A percentile compares a stretch with the other conserved stretches of the same genome.
phyloP scores from a whole-genome alignment of 2,797 vertebrate genomes.

The Protosalanx chinensis region DNA sequence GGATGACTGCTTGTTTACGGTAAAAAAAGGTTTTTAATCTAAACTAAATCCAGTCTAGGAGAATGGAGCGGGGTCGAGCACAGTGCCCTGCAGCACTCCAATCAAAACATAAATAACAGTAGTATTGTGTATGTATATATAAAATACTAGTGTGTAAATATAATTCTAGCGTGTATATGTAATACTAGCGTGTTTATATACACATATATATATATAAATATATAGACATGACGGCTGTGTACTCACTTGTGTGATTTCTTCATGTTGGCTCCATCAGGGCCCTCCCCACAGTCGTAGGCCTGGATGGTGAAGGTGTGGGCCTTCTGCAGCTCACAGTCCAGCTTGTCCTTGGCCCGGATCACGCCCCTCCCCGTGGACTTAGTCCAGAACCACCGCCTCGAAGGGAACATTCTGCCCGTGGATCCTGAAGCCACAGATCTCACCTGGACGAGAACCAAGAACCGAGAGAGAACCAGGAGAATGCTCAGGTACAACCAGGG shows the following conservation, averaged over 20 bases:
- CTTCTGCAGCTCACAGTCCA: conserved; percentile 97
- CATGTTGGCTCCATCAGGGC: conserved; percentile 84
- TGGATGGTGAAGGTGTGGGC: conserved; percentile 96
- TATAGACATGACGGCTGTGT: not conserved
- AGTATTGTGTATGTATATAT: no score
- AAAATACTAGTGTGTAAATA: no score
- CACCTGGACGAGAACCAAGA: conserved; percentile 77
- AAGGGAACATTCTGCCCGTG: conserved; percentile 96
- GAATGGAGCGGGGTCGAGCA: no score
- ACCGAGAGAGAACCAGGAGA: not conserved
- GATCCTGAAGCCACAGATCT: conserved; percentile 98
- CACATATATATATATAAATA: no score
- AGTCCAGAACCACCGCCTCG: conserved; percentile 95
- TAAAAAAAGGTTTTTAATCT: no score
- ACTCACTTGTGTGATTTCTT: conserved; percentile 99
- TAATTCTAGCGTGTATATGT: no score
- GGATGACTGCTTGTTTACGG: no score
- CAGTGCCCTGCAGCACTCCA: no score
- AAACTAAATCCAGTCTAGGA: no score
- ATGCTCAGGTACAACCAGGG: conserved; percentile 1
- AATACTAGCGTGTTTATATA: no score
- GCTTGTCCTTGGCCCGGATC: conserved; percentile 89
- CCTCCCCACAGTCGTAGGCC: conserved; percentile 95
- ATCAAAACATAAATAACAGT: no score
- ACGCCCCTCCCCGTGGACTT: conserved; percentile 94